These are phyloP conservation scores for Camponotus vicinus DNA, from an alignment of 1,140 invertebrate genomes.

Conservation along the genomic window DNA sequence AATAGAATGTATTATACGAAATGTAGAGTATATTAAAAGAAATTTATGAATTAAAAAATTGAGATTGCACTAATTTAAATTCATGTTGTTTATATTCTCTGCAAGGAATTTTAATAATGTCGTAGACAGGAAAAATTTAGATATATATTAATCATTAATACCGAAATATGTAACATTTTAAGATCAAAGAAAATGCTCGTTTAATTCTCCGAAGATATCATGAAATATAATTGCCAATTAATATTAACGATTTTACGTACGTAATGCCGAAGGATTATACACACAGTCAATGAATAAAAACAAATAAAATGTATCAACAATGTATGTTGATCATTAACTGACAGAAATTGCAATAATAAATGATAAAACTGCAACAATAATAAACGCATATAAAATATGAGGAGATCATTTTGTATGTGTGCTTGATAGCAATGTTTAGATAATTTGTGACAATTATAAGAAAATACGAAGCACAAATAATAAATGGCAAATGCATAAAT, in stretches of 20 bases:
- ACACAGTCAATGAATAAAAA: background rate
- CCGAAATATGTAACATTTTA: too few species aligned
- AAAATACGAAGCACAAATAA: slow-evolving; percentile 23
- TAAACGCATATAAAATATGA: background rate
- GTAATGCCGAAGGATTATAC: slow-evolving; percentile 10
- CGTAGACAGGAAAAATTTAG: too few species aligned
- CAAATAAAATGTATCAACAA: slow-evolving; percentile 19
- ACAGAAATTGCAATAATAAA: slow-evolving; percentile 44
- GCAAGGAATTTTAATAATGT: too few species aligned
- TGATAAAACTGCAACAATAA: slow-evolving; percentile 21
- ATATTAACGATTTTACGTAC: slow-evolving; percentile 17
- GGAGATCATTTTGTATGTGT: slow-evolving; percentile 20
- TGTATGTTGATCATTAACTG: slow-evolving; percentile 1
- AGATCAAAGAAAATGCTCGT: background rate
- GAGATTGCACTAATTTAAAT: too few species aligned
- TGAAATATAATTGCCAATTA: slow-evolving; percentile 25
- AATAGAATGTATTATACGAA: too few species aligned
- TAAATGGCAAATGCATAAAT: slow-evolving; percentile 8
- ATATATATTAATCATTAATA: too few species aligned
- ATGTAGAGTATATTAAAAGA: too few species aligned
- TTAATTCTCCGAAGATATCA: slow-evolving; percentile 24
- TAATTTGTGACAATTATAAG: slow-evolving; percentile 28
- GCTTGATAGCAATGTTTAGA: background rate
- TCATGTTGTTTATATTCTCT: background rate
- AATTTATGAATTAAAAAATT: too few species aligned